A percentile compares a stretch with the other conserved stretches of the same genome.
phyloP scores from a whole-genome alignment of 2,888 invertebrate genomes.

The Monopis laevigella region DNA sequence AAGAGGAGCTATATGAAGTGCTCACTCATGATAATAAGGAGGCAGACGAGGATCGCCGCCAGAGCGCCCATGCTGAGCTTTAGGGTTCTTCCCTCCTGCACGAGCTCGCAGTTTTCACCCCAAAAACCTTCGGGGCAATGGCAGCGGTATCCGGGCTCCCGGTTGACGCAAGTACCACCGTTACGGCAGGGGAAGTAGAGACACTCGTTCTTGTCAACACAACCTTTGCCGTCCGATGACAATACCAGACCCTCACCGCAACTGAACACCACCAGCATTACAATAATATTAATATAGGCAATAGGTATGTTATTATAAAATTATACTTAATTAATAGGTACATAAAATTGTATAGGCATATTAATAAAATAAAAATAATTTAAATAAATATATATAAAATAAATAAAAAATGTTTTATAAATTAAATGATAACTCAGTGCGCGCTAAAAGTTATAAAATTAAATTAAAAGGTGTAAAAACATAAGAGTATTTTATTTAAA shows the following conservation, averaged over 20 bases:
- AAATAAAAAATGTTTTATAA: too few species aligned
- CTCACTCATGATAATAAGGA: slow-evolving; percentile 97
- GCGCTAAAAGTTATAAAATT: too few species aligned
- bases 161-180: slow-evolving; percentile 91
- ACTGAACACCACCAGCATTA: slow-evolving; percentile 66
- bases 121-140: slow-evolving; percentile 92
- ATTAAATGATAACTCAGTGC: neutral
- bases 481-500: too few species aligned
- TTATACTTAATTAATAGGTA: neutral
- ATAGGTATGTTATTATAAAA: neutral
- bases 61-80: slow-evolving; percentile 97
- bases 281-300: slow-evolving; percentile 28
- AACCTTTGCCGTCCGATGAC: slow-evolving; percentile 90
- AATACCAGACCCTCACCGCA: slow-evolving; percentile 94
- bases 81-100: slow-evolving; percentile 93
- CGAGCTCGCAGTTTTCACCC: slow-evolving; percentile 94
- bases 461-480: too few species aligned
- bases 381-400: neutral
- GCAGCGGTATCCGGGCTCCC: slow-evolving; percentile 89
- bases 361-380: neutral
- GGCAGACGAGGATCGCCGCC: slow-evolving; percentile 96
- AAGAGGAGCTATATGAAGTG: slow-evolving; percentile 30
- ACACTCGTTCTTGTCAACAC: slow-evolving; percentile 96
- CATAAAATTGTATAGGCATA: neutral
- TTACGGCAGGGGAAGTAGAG: slow-evolving; percentile 93